These are phyloP conservation scores for Melanerpes formicivorus DNA, from an alignment of 2,113 vertebrate genomes.

Conservation along the genomic window DNA sequence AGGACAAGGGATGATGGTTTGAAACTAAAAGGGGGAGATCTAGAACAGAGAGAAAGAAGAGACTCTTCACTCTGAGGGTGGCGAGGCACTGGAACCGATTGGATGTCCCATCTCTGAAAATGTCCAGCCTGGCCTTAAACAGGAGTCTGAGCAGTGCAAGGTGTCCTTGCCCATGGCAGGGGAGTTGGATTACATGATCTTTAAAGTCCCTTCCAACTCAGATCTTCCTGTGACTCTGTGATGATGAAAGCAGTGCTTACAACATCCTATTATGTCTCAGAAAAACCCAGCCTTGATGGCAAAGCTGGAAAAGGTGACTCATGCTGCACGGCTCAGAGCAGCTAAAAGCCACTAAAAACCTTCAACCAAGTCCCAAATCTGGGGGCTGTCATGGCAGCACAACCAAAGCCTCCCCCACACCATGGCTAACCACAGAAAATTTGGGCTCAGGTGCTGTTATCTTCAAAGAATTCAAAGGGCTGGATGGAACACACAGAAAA, in stretches of 20 bases:
- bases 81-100: neutral
- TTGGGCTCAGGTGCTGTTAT: neutral
- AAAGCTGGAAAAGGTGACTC: neutral
- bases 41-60: too few relatives aligned
- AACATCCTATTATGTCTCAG: neutral
- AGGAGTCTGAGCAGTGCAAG: neutral
- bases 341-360: neutral
- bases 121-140: too few relatives aligned
- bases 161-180: neutral
- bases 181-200: neutral
- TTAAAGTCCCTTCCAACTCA: neutral
- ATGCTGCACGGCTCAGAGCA: rapidly evolving
- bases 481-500: neutral
- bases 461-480: neutral
- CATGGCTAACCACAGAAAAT: neutral
- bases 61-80: neutral
- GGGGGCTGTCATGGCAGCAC: neutral
- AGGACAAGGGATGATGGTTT: too few relatives aligned
- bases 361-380: neutral
- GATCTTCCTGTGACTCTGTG: too few relatives aligned
- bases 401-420: neutral
- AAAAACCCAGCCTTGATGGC: neutral
- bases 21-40: too few relatives aligned
- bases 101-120: neutral
- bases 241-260: neutral